These are phyloP conservation scores for Colinus virginianus DNA, from an alignment of 2,113 vertebrate species.

Conservation along the genomic window DNA sequence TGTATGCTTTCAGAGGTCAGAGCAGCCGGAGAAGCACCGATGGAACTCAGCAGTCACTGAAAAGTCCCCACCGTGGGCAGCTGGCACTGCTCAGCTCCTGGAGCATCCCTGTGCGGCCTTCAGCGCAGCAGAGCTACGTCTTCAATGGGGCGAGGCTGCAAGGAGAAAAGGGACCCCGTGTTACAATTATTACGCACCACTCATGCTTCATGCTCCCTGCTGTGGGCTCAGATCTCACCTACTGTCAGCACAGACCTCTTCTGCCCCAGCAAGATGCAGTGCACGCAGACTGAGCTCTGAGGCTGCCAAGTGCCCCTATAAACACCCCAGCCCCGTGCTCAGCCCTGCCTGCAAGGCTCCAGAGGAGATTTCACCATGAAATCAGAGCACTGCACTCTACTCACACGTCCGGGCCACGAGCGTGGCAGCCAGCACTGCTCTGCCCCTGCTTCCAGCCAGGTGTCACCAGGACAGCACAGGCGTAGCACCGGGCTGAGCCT, in stretches of 20 bases:
- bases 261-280: fast-evolving
- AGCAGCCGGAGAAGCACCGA: fast-evolving
- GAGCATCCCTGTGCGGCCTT: not conserved
- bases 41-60: not conserved
- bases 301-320: not conserved
- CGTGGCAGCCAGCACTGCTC: fast-evolving
- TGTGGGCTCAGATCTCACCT: not conserved
- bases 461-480: not conserved
- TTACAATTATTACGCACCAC: not conserved
- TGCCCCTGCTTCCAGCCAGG: fast-evolving
- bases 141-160: not conserved
- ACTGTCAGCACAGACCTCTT: fast-evolving
- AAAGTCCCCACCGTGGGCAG: not conserved
- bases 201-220: not conserved
- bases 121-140: not conserved
- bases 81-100: not conserved
- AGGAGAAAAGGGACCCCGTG: not conserved
- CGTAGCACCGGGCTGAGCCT: fast-evolving
- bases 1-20: conserved; percentile 32
- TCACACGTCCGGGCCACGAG: fast-evolving
- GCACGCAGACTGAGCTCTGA: fast-evolving
- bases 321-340: fast-evolving
- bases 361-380: not conserved
- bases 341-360: not conserved
- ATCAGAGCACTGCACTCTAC: fast-evolving